Conservation (phyloP, 1,140 invertebrate species). For the Euschistus heros region DNA sequence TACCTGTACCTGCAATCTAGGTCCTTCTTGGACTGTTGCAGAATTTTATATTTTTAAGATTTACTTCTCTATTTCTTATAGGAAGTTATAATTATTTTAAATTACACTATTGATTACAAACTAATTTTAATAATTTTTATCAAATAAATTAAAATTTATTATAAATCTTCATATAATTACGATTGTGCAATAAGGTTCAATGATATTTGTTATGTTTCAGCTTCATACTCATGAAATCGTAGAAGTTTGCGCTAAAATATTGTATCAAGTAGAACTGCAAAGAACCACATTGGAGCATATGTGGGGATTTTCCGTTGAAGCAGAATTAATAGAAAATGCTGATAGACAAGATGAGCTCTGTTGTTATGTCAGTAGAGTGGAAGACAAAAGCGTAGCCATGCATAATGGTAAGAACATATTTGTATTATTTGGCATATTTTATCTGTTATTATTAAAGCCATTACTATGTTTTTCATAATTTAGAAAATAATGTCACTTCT, state of each 20-base stretch:
- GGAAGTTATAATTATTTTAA: too few species aligned
- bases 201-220: conserved; percentile 40
- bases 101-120: too few species aligned
- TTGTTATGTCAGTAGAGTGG: conserved; percentile 90
- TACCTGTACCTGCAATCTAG: too few species aligned
- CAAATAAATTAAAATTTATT: too few species aligned
- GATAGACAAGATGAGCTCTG: conserved; percentile 92
- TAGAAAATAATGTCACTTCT: too few species aligned
- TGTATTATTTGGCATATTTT: too few species aligned
- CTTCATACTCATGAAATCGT: conserved; percentile 89
- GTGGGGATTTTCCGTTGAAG: conserved; percentile 97
- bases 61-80: too few species aligned
- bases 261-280: conserved; percentile 91
- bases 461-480: too few species aligned
- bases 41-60: too few species aligned
- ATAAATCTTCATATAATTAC: not conserved
- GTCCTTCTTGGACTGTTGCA: too few species aligned
- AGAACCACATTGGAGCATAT: conserved; percentile 80
- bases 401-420: conserved; percentile 65
- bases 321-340: conserved; percentile 89
- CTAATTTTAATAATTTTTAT: too few species aligned
- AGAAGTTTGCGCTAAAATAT: conserved; percentile 90
- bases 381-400: conserved; percentile 89
- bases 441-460: too few species aligned
- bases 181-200: not conserved